These are phyloP conservation scores for Podotricha telesiphe DNA, from an alignment of 2,888 invertebrate genomes.

Conservation along the genomic window DNA sequence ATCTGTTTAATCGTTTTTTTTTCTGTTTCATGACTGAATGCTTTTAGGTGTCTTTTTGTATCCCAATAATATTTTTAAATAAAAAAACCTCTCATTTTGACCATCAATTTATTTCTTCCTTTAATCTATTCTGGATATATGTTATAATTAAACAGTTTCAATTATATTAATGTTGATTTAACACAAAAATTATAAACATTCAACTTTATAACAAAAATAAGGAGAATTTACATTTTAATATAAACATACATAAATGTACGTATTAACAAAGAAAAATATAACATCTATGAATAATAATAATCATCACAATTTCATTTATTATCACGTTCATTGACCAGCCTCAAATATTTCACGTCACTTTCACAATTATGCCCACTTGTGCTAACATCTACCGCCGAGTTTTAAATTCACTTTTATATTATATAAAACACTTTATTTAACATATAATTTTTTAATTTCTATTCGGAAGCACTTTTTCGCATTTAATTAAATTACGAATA, in stretches of 20 bases:
- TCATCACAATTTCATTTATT: constrained; percentile 37
- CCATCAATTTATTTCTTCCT: too few relatives aligned
- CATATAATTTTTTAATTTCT: not conserved
- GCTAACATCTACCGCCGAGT: not conserved
- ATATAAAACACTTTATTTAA: not conserved
- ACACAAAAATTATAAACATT: constrained; percentile 38
- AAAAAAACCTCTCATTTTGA: too few relatives aligned
- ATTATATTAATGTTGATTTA: constrained; percentile 35
- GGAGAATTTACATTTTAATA: constrained; percentile 29
- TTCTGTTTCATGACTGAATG: too few relatives aligned
- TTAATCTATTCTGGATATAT: too few relatives aligned
- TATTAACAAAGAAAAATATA: constrained; percentile 37
- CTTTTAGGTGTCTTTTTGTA: too few relatives aligned
- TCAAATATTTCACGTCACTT: constrained; percentile 28
- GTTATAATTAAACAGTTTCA: not conserved
- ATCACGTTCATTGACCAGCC: constrained; percentile 40
- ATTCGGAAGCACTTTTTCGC: constrained; percentile 15
- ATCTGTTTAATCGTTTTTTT: not conserved
- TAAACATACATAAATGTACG: constrained; percentile 30
- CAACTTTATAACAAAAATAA: constrained; percentile 40
- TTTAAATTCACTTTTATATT: constrained; percentile 4
- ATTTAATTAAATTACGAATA: constrained; percentile 5
- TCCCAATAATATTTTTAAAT: not conserved
- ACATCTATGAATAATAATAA: constrained; percentile 34
- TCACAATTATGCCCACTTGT: constrained; percentile 6